Evolutionary conservation across 2,113 vertebrate genomes (phyloP), one percentile per base, ranked within the genome.

Genomic region (Mormyrus lacerda): DNA sequence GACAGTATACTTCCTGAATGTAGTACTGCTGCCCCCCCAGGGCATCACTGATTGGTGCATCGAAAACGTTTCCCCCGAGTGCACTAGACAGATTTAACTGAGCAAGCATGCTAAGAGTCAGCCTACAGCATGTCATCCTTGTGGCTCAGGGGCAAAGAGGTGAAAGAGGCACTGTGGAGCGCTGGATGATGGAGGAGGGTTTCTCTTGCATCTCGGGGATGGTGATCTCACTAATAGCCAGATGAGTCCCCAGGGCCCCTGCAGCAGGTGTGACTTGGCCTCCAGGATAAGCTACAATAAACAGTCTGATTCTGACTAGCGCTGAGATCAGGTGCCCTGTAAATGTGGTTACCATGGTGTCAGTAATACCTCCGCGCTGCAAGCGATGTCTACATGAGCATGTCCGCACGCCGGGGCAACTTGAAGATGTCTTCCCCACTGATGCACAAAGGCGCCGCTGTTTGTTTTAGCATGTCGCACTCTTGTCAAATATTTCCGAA

Each of bases 271-370:
- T 6, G 50, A 39, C 27, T 53, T 48, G 31, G 47, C 45, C 24
- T 42, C 50, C 45, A 19, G 85, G 11, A 31, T 53, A 15, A 87
- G 31, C 79, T 87, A 92, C 91, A 69, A 90, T 90, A 91, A 89
- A 27, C 91, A 94, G 93, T 92, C 92, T 91, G 79, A 45, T 45
- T 83, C 44, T 45, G 39, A 7, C 89, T 92, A 91, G 93, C 91
- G 89, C 92, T 89, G 87, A 87, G 90, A 92, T 92, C 91, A 88
- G 91, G 93, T 92, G 91, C 92, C 91, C 91, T 89, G 91, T 92
- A 93, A 92, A 94, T 94, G 93, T 92, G 94, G 95, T 95, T 95
- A 92, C 93, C 92, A 94, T 94, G 92, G 92, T 90, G 92, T 92
- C 94, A 95, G 94, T 91, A 93, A 90, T 92, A 95, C 93, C 91